Evolutionary conservation across 23 tunicate genomes (phyloP), one percentile per base, ranked within the genome.

Genomic region (Aplidium turbinatum): DNA sequence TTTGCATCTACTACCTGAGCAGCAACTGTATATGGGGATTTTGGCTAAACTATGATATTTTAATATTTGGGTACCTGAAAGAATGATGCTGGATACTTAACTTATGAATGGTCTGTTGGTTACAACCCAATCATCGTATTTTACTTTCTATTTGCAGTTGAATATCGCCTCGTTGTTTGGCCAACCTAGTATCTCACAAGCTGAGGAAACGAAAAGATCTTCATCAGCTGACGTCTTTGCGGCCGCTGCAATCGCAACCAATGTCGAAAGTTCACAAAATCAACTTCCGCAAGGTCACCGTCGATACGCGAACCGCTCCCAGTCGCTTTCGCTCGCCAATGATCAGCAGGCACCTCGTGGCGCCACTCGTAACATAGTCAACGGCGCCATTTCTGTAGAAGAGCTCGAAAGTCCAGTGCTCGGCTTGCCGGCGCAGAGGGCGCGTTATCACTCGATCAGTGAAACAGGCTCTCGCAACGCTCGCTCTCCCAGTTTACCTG

Each of bases 341-440:
- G 78, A 57, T 31, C 83, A 78, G 46, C 13, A 30, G 1, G n/a
- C n/a, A n/a, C n/a, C n/a, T n/a, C 64, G 62, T 31, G 22, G n/a
- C 2, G 24, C 76, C 5, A 7, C 33, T 22, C 47, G 35, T 13
- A 47, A 47, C 45, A 31, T 81, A 0, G 79, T 81, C 27, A 81
- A 81, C 35, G 89, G 89, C 6, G 76, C 81, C 4, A 83, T 83
- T 35, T 67, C 76, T 7, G 89, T 75, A 0, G 89, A 83, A 36
- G 89, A 83, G 38, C 76, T 74, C 16, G 89, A 83, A 65, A 83
- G 82, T 32, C 81, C 81, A 9, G 89, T 83, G 19, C 34, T 74
- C 4, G 82, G 89, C 19, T 74, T 38, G 75, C 45, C 81, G 1
- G 62, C 89, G 0, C 57, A 31, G 5, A 33, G 89, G 30, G 26